Evolutionary conservation across 2,888 invertebrate genomes (phyloP).

Genomic region (Theretra japonica): DNA sequence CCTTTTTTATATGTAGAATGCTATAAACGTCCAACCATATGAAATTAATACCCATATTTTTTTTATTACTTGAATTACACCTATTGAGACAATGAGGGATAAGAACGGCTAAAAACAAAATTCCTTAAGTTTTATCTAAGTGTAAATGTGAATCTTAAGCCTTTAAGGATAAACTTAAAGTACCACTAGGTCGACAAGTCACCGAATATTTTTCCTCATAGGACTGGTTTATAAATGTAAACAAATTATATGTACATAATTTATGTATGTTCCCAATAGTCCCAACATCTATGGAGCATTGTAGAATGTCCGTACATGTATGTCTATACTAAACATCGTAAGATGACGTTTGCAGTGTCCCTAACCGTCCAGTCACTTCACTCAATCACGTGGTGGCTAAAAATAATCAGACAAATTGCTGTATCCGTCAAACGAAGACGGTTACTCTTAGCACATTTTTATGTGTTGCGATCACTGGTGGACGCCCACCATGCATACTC

Average conservation of each 20-base stretch:
- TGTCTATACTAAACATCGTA: background rate
- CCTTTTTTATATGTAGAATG: no score
- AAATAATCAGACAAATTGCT: conserved; percentile 29
- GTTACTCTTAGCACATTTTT: conserved; percentile 24
- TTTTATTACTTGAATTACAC: no score
- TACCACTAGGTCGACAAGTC: no score
- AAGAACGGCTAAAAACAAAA: no score
- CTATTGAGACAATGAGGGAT: no score
- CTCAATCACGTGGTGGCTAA: conserved; percentile 28
- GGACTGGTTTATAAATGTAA: background rate
- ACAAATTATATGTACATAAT: background rate
- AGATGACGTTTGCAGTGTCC: background rate
- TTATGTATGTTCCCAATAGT: background rate
- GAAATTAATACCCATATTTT: no score
- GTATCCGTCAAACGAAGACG: conserved; percentile 29
- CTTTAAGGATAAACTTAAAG: no score
- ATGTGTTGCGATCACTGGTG: conserved; percentile 14
- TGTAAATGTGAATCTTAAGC: no score
- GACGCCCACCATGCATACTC: conserved; percentile 13
- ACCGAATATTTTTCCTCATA: background rate
- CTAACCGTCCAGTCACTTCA: conserved; percentile 20
- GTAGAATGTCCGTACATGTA: background rate
- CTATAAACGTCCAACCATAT: no score
- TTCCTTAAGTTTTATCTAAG: no score
- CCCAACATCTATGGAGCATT: background rate